Evolutionary conservation across 2,797 vertebrate species (phyloP), one percentile per base, ranked within the genome.

Genomic region (Xenopus petersii): DNA sequence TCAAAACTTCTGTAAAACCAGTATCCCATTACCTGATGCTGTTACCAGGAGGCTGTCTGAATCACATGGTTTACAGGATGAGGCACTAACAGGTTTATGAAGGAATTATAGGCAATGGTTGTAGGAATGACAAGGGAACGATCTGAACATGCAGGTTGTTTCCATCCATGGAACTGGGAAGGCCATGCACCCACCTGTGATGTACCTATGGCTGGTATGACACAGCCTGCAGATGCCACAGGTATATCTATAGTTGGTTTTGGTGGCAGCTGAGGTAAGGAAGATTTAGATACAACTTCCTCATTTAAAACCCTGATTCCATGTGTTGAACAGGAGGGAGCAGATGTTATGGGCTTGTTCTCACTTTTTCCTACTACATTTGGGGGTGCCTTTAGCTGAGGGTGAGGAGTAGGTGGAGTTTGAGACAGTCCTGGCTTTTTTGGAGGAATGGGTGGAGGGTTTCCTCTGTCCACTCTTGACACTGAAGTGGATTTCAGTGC

Each of bases 351-450:
- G 68, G 85, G 85, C 90, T 93, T 94, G 88, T 82, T 86, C 83
- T 93, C 91, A 72, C 80, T 86, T 88, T 95, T 98, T 77, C 90
- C 86, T 82, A 91, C 94, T 46, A 88, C 75, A 68, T 86, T 94
- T 33, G 94, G 86, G 83, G 95, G 92, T 79, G 90, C 92, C 87
- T 98, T 99, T 86, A 97, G 92, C 60, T 95, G 93, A 66, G 96
- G 96, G 79, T 98, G 95, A 68, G 97, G 95, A 72, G 94, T 92
- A 59, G 96, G 95, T 67, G 97, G 96, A 82, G 97, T 94, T 82
- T 99, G 97, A 64, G 96, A 98, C 67, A 99, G 95, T 88, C 97
- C 97, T 77, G 98, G 98, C 81, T 99, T 99, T 92, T 99, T 99
- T 80, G 98, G 98, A 83, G 98, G 98, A 86, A 99, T 98, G 12